Evolutionary conservation across 2,888 invertebrate species (phyloP).

Genomic region (Phragmatobia fuliginosa): DNA sequence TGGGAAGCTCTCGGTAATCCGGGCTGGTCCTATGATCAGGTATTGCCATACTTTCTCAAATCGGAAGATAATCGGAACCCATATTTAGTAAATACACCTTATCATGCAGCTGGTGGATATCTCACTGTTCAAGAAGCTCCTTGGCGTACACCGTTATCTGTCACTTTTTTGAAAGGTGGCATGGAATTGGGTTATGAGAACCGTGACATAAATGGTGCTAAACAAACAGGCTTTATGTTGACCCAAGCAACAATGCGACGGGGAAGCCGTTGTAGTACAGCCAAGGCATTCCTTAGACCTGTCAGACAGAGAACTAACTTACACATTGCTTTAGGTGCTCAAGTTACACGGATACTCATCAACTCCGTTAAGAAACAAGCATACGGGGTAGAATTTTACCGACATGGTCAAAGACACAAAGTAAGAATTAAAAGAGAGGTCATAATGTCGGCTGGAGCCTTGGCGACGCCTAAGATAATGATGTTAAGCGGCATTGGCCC

Average conservation of each 20-base stretch:
- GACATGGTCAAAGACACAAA: constrained; percentile 88
- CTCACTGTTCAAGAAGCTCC: constrained; percentile 94
- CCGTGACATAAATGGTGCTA: constrained; percentile 93
- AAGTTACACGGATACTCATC: constrained; percentile 90
- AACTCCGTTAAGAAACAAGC: constrained; percentile 90
- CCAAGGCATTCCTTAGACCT: constrained; percentile 95
- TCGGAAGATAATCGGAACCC: constrained; percentile 96
- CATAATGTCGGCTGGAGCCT: constrained; percentile 94
- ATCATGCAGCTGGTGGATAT: constrained; percentile 93
- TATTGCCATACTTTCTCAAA: constrained; percentile 94
- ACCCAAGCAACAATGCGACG: constrained; percentile 94
- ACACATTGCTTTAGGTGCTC: constrained; percentile 92
- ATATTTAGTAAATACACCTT: constrained; percentile 90
- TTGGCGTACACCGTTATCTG: constrained; percentile 93
- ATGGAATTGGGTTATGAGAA: constrained; percentile 93
- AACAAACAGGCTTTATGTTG: constrained; percentile 95
- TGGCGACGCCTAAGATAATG: constrained; percentile 95
- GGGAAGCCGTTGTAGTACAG: constrained; percentile 94
- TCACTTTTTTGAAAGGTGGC: constrained; percentile 94
- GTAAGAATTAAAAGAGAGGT: constrained; percentile 93
- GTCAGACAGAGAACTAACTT: constrained; percentile 92
- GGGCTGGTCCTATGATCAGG: constrained; percentile 95
- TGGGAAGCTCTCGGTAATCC: constrained; percentile 94
- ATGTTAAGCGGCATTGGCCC: constrained; percentile 97
- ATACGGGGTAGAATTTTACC: constrained; percentile 91